phyloP scores from a whole-genome alignment of 1,140 invertebrate genomes.

The Tetranychus cinnabarinus region DNA sequence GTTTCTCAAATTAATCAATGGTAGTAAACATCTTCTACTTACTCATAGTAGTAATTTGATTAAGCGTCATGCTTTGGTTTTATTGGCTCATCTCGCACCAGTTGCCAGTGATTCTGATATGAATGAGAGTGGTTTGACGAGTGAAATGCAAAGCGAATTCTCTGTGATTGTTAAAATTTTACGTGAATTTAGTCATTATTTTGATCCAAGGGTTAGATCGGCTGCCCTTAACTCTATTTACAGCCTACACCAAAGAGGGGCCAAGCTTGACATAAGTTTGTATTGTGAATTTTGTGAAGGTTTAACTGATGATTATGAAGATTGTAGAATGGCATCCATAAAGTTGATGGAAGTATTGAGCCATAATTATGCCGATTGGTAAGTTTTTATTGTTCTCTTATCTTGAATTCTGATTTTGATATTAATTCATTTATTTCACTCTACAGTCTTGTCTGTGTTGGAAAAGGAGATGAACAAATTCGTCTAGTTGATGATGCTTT shows the following conservation, averaged over 20 bases:
- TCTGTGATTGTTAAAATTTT: constrained; percentile 36
- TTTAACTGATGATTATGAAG: constrained; percentile 79
- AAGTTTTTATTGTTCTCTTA: constrained; percentile 23
- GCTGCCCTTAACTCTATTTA: constrained; percentile 64
- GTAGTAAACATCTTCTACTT: constrained; percentile 18
- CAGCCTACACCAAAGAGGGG: constrained; percentile 16
- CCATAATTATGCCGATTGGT: constrained; percentile 49
- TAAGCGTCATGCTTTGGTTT: constrained; percentile 44
- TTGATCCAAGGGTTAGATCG: constrained; percentile 67
- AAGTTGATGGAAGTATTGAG: constrained; percentile 62
- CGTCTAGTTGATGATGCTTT: constrained; percentile 88
- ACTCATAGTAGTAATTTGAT: constrained; percentile 46
- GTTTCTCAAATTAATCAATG: background rate
- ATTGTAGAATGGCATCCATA: constrained; percentile 58
- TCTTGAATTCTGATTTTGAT: background rate
- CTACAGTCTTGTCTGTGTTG: constrained; percentile 17
- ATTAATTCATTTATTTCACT: background rate
- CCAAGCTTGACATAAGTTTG: constrained; percentile 39
- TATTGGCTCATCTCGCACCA: constrained; percentile 16
- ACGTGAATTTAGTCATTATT: constrained; percentile 52
- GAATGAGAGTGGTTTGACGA: background rate
- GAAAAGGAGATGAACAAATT: constrained; percentile 20
- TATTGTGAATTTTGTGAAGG: constrained; percentile 58
- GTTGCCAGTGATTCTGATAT: background rate
- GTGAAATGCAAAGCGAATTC: constrained; percentile 19